phyloP scores from a whole-genome alignment of 1,140 invertebrate genomes.

The Akabosia matsudoensis region DNA sequence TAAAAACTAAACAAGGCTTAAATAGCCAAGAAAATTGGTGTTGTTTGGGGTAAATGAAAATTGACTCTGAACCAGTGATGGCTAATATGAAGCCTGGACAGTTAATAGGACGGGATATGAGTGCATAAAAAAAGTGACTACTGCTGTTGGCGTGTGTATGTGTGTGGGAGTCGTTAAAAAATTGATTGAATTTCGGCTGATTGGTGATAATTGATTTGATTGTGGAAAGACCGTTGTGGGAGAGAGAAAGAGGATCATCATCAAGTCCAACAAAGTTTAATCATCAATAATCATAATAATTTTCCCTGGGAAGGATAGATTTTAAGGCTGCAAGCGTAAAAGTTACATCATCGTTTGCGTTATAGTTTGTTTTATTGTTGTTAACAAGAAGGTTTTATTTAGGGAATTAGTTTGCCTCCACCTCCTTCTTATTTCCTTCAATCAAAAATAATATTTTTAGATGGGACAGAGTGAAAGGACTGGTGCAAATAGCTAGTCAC shows the following conservation, averaged over 20 bases:
- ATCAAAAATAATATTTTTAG: conserved; percentile 17
- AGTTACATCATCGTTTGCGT: neutral
- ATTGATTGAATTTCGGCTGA: conserved; percentile 46
- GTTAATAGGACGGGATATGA: neutral
- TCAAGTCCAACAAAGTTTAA: neutral
- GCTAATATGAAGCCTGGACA: neutral
- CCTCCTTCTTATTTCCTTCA: conserved; percentile 12
- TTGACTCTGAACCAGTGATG: neutral
- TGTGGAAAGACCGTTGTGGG: conserved; percentile 26
- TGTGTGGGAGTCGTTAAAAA: conserved; percentile 20
- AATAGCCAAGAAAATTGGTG: neutral
- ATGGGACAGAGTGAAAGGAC: neutral
- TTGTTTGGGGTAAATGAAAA: conserved; percentile 5
- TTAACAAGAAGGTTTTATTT: conserved; percentile 11
- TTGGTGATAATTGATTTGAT: conserved; percentile 48
- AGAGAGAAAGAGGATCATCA: neutral
- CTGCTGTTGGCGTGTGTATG: neutral
- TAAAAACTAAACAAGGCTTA: conserved; percentile 24
- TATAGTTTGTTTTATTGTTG: neutral
- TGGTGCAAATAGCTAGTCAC: too few relatives aligned
- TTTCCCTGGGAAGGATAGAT: conserved; percentile 9
- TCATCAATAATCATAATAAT: conserved; percentile 29
- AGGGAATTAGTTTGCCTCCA: conserved; percentile 21
- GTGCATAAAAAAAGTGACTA: neutral
- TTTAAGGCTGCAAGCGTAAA: neutral